These are phyloP conservation scores for Gambusia holbrooki DNA, from an alignment of 2,113 vertebrate genomes.

Conservation along the genomic window DNA sequence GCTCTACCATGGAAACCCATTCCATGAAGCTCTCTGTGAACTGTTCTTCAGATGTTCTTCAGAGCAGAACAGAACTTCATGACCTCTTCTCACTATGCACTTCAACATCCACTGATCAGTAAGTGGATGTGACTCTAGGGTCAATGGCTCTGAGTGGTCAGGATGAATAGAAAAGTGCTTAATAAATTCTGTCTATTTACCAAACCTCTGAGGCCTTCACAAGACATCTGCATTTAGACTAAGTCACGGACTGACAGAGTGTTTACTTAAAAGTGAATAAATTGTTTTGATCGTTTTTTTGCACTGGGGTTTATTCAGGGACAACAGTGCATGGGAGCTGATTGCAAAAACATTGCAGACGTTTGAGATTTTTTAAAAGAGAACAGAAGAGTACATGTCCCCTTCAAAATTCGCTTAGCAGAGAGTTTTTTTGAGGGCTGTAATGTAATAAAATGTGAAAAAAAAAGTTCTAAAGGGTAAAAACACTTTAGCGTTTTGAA, in stretches of 20 bases:
- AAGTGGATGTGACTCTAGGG: background rate
- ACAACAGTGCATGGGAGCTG: background rate
- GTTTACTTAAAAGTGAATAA: background rate
- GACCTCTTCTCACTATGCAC: too few relatives aligned
- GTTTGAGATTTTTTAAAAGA: background rate
- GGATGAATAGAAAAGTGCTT: background rate
- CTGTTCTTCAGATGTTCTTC: too few relatives aligned
- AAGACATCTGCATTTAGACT: background rate
- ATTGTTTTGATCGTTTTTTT: background rate
- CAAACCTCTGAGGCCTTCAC: background rate
- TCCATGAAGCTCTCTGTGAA: too few relatives aligned
- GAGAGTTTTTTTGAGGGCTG: background rate
- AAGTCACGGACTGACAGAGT: background rate
- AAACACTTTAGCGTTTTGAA: background rate
- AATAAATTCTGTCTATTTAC: background rate
- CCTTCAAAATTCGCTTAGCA: background rate
- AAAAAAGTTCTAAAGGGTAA: slow-evolving; percentile 2
- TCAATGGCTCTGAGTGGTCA: background rate
- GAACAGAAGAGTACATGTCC: background rate
- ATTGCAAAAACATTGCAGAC: background rate
- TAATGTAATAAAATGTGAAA: background rate
- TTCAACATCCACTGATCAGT: too few relatives aligned
- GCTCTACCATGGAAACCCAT: too few relatives aligned
- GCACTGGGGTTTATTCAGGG: background rate
- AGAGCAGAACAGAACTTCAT: too few relatives aligned